Evolutionary conservation across 2,113 vertebrate genomes (phyloP).

Genomic region (Actenoides hombroni): DNA sequence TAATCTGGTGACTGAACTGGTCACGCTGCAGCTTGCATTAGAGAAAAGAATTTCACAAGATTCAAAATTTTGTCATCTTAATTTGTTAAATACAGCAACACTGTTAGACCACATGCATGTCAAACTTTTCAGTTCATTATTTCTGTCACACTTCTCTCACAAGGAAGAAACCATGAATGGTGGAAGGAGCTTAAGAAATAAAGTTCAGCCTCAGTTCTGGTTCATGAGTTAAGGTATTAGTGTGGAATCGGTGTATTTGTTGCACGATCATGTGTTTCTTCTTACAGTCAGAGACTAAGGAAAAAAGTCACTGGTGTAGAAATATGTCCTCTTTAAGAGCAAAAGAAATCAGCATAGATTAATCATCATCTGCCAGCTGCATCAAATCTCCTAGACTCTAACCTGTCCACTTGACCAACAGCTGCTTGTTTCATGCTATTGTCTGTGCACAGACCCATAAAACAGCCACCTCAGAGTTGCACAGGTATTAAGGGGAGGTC

Average conservation of each 20-base stretch:
- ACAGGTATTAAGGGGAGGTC: neutral
- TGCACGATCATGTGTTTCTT: neutral
- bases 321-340: neutral
- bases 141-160: constrained; percentile 20
- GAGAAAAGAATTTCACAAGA: neutral
- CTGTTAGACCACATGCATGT: neutral
- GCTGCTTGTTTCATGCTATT: neutral
- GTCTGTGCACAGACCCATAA: neutral
- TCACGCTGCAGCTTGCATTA: neutral
- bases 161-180: neutral
- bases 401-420: neutral
- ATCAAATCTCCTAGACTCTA: neutral
- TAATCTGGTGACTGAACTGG: neutral
- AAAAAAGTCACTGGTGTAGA: neutral
- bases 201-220: constrained; percentile 16
- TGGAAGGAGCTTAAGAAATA: constrained; percentile 29
- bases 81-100: neutral
- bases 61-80: neutral
- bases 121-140: neutral
- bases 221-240: neutral
- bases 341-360: neutral
- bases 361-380: neutral
- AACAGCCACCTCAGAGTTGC: neutral
- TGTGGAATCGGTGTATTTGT: neutral
- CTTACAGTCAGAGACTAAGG: neutral